Evolutionary conservation across 2,113 vertebrate species (phyloP).

Genomic region (Cryptomyrus ogoouensis): DNA sequence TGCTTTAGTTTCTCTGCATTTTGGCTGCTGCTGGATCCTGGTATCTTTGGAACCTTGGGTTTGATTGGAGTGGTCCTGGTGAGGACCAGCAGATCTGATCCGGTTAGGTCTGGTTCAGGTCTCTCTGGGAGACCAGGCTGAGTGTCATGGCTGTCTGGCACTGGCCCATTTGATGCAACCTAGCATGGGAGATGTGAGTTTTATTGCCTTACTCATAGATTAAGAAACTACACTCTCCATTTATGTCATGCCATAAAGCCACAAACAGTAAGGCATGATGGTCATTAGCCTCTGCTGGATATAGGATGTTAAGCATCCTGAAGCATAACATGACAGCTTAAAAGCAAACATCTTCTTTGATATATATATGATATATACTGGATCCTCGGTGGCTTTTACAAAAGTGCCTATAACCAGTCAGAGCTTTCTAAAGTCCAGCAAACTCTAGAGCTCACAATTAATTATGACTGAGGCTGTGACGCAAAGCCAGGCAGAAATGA

Average conservation of each 20-base stretch:
- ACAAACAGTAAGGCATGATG: background rate
- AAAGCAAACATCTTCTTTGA: background rate
- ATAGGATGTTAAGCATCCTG: background rate
- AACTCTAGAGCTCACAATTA: background rate
- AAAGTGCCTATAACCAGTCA: background rate
- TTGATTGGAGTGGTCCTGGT: background rate
- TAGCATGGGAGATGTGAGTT: background rate
- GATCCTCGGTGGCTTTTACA: background rate
- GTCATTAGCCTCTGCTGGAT: background rate
- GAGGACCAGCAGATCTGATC: background rate
- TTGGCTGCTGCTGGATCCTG: slow-evolving; percentile 25
- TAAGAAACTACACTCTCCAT: background rate
- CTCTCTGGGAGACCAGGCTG: slow-evolving; percentile 19
- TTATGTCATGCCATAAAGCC: background rate
- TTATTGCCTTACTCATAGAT: background rate
- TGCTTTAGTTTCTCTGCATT: slow-evolving; percentile 6
- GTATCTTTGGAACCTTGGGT: background rate
- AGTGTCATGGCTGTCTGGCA: slow-evolving; percentile 20
- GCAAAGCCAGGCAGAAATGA: background rate
- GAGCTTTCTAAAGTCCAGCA: background rate
- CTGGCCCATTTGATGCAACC: background rate
- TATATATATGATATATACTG: background rate
- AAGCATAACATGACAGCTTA: background rate
- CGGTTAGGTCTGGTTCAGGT: slow-evolving; percentile 3
- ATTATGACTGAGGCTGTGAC: background rate